phyloP scores from a whole-genome alignment of 2,797 vertebrate genomes.

The Hyperoplus lanceolatus region DNA sequence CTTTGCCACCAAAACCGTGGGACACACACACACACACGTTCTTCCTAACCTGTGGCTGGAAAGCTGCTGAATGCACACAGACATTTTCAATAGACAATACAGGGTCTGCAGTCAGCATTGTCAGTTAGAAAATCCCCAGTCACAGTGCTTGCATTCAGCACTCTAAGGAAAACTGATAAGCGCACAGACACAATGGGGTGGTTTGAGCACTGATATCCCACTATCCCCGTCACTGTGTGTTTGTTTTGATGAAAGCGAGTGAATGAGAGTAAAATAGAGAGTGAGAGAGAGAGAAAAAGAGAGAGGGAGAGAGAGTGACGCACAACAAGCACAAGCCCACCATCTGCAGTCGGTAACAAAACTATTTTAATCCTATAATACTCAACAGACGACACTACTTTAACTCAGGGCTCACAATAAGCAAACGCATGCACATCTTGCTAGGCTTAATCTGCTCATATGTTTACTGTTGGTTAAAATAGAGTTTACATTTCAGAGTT shows the following conservation, averaged over 20 bases:
- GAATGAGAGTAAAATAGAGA: neutral
- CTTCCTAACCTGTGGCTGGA: conserved; percentile 18
- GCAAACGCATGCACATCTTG: conserved; percentile 47
- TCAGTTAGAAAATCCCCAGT: conserved; percentile 40
- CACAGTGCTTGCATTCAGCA: conserved; percentile 28
- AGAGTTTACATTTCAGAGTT: conserved; percentile 4
- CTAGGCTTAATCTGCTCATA: conserved; percentile 40
- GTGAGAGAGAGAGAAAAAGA: too few species aligned
- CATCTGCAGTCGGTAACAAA: conserved; percentile 60
- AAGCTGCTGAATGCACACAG: conserved; percentile 14
- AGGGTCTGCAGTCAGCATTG: conserved; percentile 39
- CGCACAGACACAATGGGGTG: conserved; percentile 33
- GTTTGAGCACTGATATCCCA: conserved; percentile 20
- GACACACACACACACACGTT: neutral
- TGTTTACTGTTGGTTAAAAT: conserved; percentile 36
- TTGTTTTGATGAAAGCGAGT: conserved; percentile 4
- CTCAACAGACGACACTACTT: conserved; percentile 71
- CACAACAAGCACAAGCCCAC: conserved; percentile 55
- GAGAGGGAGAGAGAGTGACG: neutral
- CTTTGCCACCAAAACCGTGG: conserved; percentile 14
- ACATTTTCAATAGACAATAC: conserved; percentile 37
- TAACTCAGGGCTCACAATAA: conserved; percentile 49
- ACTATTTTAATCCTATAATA: conserved; percentile 72
- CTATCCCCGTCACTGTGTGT: conserved; percentile 8
- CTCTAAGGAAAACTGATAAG: conserved; percentile 59